Evolutionary conservation across 2,797 vertebrate species (phyloP).

Genomic region (Notolabrus celidotus): DNA sequence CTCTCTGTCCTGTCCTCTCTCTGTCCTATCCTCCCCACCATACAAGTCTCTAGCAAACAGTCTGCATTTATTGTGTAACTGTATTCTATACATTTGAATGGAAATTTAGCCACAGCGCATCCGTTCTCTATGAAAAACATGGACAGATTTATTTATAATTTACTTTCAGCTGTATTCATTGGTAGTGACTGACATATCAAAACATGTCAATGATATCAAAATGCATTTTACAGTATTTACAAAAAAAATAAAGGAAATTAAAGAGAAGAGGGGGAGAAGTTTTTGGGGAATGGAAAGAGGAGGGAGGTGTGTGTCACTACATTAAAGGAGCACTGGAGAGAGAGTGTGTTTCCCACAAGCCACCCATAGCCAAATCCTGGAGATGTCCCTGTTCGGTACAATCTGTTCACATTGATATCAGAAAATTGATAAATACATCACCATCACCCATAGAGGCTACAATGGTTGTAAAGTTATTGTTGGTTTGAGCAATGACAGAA

Average conservation of each 20-base stretch:
- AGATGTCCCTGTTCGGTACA: conserved; percentile 63
- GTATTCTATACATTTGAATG: conserved; percentile 73
- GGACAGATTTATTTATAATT: conserved; percentile 87
- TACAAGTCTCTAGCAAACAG: conserved; percentile 62
- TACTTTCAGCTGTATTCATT: conserved; percentile 88
- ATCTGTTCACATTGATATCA: conserved; percentile 75
- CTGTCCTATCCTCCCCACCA: conserved; percentile 59
- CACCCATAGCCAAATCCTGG: conserved; percentile 62
- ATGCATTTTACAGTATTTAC: conserved; percentile 89
- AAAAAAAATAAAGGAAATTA: conserved; percentile 74
- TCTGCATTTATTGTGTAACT: conserved; percentile 63
- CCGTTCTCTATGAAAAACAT: conserved; percentile 82
- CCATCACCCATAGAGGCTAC: conserved; percentile 63
- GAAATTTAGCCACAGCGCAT: conserved; percentile 76
- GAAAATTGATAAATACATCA: conserved; percentile 61
- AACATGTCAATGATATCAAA: conserved; percentile 90
- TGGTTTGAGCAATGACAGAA: conserved; percentile 45
- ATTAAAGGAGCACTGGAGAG: conserved; percentile 51
- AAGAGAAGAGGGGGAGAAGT: conserved; percentile 33
- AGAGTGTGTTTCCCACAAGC: conserved; percentile 48
- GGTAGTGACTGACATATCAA: conserved; percentile 88
- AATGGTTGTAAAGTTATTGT: conserved; percentile 54
- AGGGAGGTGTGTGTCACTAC: conserved; percentile 66
- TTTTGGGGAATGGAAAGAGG: conserved; percentile 41
- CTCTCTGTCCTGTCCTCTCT: conserved; percentile 71